These are phyloP conservation scores for Apogon talboti DNA, from an alignment of 2,797 vertebrate species.

Conservation along the genomic window DNA sequence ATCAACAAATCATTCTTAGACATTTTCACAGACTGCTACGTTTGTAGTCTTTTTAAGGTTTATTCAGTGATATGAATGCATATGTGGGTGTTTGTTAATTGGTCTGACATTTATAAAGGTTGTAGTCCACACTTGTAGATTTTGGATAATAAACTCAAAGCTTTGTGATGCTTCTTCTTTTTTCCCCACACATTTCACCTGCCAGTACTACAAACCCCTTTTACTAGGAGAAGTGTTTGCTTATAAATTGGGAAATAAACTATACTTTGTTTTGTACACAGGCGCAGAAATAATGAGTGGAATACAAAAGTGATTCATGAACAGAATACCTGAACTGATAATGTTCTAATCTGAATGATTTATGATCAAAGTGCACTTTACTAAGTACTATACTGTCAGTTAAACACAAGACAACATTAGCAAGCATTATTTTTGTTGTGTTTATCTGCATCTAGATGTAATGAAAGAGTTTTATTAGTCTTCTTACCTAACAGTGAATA, in stretches of 20 bases:
- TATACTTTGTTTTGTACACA: no score
- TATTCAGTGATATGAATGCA: not conserved
- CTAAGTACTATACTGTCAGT: no score
- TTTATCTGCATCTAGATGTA: no score
- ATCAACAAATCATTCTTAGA: not conserved
- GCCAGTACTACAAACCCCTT: slow-evolving; percentile 1
- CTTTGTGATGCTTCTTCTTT: not conserved
- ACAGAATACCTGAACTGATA: no score
- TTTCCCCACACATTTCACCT: not conserved
- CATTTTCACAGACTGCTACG: not conserved
- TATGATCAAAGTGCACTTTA: no score
- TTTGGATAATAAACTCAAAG: not conserved
- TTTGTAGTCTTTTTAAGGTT: not conserved
- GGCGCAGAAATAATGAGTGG: no score
- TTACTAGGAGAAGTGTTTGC: slow-evolving; percentile 1
- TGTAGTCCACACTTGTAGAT: not conserved
- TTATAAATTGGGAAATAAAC: not conserved
- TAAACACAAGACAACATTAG: no score
- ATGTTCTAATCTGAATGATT: no score
- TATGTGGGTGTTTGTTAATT: slow-evolving; percentile 1
- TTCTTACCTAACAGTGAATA: no score
- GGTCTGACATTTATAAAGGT: not conserved
- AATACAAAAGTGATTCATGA: no score
- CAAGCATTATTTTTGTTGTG: no score
- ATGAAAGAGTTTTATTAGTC: no score